phyloP scores from a whole-genome alignment of 2,797 vertebrate species.

The Acanthurus leucopareius region DNA sequence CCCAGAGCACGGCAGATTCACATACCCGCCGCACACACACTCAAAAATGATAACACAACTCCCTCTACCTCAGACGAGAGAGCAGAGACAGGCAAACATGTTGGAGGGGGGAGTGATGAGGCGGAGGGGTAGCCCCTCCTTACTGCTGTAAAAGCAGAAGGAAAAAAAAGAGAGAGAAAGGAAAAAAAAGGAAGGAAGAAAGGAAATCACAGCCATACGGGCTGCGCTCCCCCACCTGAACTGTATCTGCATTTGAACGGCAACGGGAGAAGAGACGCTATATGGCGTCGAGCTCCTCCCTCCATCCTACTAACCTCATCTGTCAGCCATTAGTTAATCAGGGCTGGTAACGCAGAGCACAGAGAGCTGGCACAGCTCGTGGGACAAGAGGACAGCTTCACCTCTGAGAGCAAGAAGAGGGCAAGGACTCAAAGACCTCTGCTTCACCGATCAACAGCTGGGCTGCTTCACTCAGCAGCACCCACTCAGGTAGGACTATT shows the following conservation, averaged over 20 bases:
- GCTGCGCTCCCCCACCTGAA: conserved; percentile 70
- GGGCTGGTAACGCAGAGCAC: conserved; percentile 60
- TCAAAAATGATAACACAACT: conserved; percentile 67
- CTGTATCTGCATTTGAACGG: conserved; percentile 59
- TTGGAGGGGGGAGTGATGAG: conserved; percentile 30
- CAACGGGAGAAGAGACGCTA: conserved; percentile 49
- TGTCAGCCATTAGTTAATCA: conserved; percentile 77
- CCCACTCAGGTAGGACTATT: conserved; percentile 74
- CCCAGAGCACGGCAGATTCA: conserved; percentile 71
- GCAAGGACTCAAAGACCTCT: conserved; percentile 64
- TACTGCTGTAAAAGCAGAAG: conserved; percentile 70
- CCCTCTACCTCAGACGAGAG: conserved; percentile 67
- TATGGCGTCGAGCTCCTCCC: conserved; percentile 63
- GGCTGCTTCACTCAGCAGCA: conserved; percentile 68
- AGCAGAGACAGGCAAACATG: conserved; percentile 72
- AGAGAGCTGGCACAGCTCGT: conserved; percentile 57
- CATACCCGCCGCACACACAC: conserved; percentile 62
- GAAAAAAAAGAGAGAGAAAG: conserved; percentile 45
- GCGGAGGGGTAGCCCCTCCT: conserved; percentile 79
- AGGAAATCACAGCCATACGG: conserved; percentile 77
- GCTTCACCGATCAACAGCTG: conserved; percentile 61
- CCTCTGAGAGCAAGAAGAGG: conserved; percentile 65
- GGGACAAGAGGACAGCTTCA: conserved; percentile 63
- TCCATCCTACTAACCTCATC: conserved; percentile 72
- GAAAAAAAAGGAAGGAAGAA: conserved; percentile 67